Base-by-base conservation (phyloP, 2,888 invertebrate genomes). In the Gymnocheta viridis region DNA sequence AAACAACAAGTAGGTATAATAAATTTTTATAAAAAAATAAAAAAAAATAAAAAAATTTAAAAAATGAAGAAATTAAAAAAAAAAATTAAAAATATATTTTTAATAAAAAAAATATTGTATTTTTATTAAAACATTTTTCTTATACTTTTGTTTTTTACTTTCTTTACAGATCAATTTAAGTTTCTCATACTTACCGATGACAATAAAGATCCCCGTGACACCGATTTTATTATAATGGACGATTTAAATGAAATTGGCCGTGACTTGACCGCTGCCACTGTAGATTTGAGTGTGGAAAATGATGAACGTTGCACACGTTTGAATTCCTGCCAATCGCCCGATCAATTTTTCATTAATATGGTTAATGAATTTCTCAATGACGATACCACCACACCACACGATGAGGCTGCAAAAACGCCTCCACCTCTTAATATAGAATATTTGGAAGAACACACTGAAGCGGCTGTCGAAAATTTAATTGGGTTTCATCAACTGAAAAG, bases 271-370 rank as follows among this genome's bases (percentile, higher is more conserved):
- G 62, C 17, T 0, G 62, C 14, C 0, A 22, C 47, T 12, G 12
- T 69, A 5, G 60, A 62, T 12, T 35, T 80, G 17, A 54, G 19
- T 51, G 77, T 49, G 10, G 17, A 10, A 41, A 58, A 22, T 29
- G 56, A 35, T 29, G 41, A 27, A 10, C 69, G 56, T 12, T 77
- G 73, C 10, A 49, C 54, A 5, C 66, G 81, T 14, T 47, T 84
- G 12, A 73, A 78, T 44, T 73, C 77, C 0, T 84, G 84, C 32
- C 84, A 77, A 38, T 84, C 84, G 7, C 84, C 81, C 9, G 84
- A 84, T 84, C 81, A 84, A 64, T 84, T 81, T 47, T 73, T 84
- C 47, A 64, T 81, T 4, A 70, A 76, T 4, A 85, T 85, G 85
- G 82, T 85, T 17, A 85, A 82, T 77, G 85, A 72, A 24, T 82